Conservation (phyloP, 2,888 invertebrate species). For the Cantharis nigra region DNA sequence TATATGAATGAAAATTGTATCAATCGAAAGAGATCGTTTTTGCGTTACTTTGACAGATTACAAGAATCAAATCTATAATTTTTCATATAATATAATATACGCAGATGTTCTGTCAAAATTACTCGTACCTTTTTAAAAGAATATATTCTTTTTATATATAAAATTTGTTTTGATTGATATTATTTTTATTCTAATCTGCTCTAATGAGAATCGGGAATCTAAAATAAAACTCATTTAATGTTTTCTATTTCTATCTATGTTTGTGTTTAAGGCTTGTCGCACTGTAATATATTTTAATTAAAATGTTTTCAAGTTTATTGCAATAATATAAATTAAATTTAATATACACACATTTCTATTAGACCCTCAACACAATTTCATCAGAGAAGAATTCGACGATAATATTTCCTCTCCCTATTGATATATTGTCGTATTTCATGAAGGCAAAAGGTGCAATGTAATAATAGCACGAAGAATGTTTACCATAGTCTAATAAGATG, state of each 20-base stretch:
- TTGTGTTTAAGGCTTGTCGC: not conserved
- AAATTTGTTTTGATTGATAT: too few relatives aligned
- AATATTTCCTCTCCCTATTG: slow-evolving; percentile 83
- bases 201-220: not conserved
- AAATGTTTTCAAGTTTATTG: not conserved
- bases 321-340: not conserved
- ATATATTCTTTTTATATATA: too few relatives aligned
- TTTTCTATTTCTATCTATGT: not conserved
- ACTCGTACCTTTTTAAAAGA: too few relatives aligned
- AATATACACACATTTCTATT: slow-evolving; percentile 41
- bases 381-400: slow-evolving; percentile 98
- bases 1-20: too few relatives aligned
- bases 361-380: slow-evolving; percentile 95
- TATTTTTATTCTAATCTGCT: not conserved
- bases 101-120: too few relatives aligned
- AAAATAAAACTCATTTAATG: not conserved
- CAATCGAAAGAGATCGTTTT: too few relatives aligned
- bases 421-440: slow-evolving; percentile 71
- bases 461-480: slow-evolving; percentile 8
- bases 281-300: not conserved
- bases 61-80: too few relatives aligned
- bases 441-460: slow-evolving; percentile 38
- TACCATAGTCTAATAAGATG: slow-evolving; percentile 12
- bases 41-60: too few relatives aligned
- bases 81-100: too few relatives aligned